Evolutionary conservation across 2,113 vertebrate genomes (phyloP).

Genomic region (Platanista minor): DNA sequence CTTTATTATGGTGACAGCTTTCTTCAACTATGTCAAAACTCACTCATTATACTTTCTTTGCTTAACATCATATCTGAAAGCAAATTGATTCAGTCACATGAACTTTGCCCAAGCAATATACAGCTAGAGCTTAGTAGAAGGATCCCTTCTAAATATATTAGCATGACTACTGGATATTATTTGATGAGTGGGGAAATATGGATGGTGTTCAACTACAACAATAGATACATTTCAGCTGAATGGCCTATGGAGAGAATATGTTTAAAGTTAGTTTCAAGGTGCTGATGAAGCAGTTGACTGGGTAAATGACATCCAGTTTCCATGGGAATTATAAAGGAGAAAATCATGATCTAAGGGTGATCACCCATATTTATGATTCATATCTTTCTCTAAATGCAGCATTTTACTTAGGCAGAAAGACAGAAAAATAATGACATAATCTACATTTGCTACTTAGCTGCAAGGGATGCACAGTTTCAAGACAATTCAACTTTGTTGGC

Average conservation of each 20-base stretch:
- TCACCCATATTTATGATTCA: background rate
- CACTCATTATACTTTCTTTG: background rate
- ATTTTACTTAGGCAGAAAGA: background rate
- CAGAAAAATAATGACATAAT: background rate
- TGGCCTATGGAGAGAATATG: background rate
- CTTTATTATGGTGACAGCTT: background rate
- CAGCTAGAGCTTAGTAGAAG: background rate
- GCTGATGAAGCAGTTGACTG: background rate
- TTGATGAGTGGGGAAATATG: background rate
- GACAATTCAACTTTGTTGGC: background rate
- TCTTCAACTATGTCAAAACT: background rate
- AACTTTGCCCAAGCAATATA: background rate
- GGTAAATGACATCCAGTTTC: background rate
- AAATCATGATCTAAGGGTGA: background rate
- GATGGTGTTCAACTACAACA: background rate
- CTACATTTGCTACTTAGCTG: background rate
- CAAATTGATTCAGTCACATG: background rate
- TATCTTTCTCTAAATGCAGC: background rate
- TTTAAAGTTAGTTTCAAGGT: background rate
- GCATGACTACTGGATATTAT: background rate
- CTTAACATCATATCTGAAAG: background rate
- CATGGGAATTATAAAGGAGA: background rate
- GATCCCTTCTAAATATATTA: background rate
- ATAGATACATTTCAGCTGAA: background rate
- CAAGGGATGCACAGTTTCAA: background rate